These are phyloP conservation scores for Mionectes olivaceus DNA, from an alignment of 2,797 vertebrate genomes.

Conservation along the genomic window DNA sequence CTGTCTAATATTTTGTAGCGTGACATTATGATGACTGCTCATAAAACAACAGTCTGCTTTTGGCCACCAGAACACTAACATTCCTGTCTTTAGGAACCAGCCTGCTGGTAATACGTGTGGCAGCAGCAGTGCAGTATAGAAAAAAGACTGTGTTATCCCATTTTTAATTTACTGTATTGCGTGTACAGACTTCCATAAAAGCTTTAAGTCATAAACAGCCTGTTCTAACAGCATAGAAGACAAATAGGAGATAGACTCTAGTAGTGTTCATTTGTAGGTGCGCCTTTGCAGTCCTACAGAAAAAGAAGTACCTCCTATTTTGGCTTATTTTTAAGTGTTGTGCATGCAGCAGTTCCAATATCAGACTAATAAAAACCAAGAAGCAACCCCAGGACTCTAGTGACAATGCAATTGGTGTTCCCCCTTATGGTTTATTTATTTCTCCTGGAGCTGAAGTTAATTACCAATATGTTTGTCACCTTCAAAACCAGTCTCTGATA, in stretches of 20 bases:
- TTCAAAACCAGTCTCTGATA: not conserved
- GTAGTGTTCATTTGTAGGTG: not conserved
- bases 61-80: not conserved
- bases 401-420: not conserved
- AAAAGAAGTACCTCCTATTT: not conserved
- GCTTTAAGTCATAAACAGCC: not conserved
- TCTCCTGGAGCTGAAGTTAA: not conserved
- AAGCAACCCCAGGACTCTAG: not conserved
- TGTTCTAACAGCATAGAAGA: not conserved
- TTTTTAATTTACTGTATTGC: not conserved
- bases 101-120: accelerated
- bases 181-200: not conserved
- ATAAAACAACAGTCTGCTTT: not conserved
- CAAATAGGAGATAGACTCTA: not conserved
- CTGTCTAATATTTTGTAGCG: not conserved
- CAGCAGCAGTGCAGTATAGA: not conserved
- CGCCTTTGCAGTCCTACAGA: not conserved
- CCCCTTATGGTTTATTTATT: not conserved
- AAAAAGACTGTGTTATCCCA: not conserved
- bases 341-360: not conserved
- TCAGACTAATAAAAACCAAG: not conserved
- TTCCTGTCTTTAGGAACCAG: not conserved
- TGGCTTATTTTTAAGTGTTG: not conserved
- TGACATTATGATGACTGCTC: not conserved
- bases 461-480: not conserved